Evolutionary conservation across 1,140 invertebrate species (phyloP).

Genomic region (Neodiprion virginianus): DNA sequence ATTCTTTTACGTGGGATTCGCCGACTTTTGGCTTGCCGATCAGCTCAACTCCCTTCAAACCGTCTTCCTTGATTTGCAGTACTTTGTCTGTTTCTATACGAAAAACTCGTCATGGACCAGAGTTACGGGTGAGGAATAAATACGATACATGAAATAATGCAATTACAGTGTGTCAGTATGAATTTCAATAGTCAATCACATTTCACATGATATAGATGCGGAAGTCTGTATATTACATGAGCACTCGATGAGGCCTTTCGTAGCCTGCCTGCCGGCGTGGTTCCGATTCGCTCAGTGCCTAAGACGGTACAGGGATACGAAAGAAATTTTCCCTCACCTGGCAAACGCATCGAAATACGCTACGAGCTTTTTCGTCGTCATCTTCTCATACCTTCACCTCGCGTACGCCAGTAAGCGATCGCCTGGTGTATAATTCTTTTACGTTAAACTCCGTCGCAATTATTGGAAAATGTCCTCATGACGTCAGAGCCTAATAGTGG

Average conservation of each 20-base stretch:
- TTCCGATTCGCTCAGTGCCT: conserved; percentile 88
- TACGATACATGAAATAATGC: background rate
- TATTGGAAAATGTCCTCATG: background rate
- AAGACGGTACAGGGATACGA: conserved; percentile 73
- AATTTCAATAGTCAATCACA: background rate
- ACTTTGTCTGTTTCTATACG: conserved; percentile 72
- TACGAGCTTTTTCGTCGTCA: conserved; percentile 79
- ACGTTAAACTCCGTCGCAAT: background rate
- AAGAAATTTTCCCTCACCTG: conserved; percentile 73
- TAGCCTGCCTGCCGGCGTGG: conserved; percentile 83
- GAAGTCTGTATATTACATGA: conserved; percentile 57
- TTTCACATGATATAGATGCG: conserved; percentile 46
- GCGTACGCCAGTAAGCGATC: conserved; percentile 60
- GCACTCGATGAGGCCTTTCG: conserved; percentile 66
- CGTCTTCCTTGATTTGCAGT: conserved; percentile 83
- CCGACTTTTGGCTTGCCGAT: conserved; percentile 94
- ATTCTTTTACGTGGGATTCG: conserved; percentile 86
- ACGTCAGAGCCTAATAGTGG: too few relatives aligned
- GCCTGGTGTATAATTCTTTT: background rate
- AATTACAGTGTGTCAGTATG: background rate
- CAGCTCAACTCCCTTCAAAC: conserved; percentile 84
- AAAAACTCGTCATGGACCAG: conserved; percentile 59
- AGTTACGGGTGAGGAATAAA: conserved; percentile 45
- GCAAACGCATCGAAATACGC: conserved; percentile 87
- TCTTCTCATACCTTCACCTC: conserved; percentile 70